Percentiles rank a stretch among this genome's conserved stretches.
Evolutionary conservation across 1,140 invertebrate species (phyloP).

Genomic region (Drosophila suzukii): DNA sequence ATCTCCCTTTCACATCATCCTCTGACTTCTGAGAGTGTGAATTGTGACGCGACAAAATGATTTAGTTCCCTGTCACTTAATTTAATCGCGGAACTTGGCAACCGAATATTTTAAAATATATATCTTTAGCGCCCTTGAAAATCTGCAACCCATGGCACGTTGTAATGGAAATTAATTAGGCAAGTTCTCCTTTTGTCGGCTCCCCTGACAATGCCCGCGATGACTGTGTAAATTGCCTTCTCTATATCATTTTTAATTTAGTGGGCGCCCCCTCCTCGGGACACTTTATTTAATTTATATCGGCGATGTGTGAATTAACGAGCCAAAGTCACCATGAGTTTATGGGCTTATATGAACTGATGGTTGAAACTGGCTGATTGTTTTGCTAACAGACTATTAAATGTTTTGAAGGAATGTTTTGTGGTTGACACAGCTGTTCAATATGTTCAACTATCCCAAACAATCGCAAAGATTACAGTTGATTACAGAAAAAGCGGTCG

Average conservation of each 20-base stretch:
- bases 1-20: conserved; percentile 3
- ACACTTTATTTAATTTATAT: conserved; percentile 65
- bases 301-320: conserved; percentile 63
- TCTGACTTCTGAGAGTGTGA: conserved; percentile 37
- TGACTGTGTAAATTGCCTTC: conserved; percentile 44
- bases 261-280: conserved; percentile 57
- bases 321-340: conserved; percentile 34
- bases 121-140: conserved; percentile 37
- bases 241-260: conserved; percentile 75
- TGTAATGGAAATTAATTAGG: conserved; percentile 82
- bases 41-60: conserved; percentile 67
- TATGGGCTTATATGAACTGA: conserved; percentile 22
- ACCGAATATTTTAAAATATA: conserved; percentile 33
- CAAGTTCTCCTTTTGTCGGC: conserved; percentile 42
- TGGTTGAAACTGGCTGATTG: neutral
- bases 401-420: neutral
- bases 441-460: too few relatives aligned
- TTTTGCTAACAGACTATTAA: neutral
- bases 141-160: conserved; percentile 71
- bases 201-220: conserved; percentile 34
- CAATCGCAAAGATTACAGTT: neutral
- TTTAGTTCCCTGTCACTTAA: conserved; percentile 68
- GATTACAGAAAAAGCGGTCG: neutral
- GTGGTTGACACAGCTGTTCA: neutral
- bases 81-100: conserved; percentile 50